Evolutionary conservation across 2,888 invertebrate genomes (phyloP).

Genomic region (Cataglyphis altisquamis): DNA sequence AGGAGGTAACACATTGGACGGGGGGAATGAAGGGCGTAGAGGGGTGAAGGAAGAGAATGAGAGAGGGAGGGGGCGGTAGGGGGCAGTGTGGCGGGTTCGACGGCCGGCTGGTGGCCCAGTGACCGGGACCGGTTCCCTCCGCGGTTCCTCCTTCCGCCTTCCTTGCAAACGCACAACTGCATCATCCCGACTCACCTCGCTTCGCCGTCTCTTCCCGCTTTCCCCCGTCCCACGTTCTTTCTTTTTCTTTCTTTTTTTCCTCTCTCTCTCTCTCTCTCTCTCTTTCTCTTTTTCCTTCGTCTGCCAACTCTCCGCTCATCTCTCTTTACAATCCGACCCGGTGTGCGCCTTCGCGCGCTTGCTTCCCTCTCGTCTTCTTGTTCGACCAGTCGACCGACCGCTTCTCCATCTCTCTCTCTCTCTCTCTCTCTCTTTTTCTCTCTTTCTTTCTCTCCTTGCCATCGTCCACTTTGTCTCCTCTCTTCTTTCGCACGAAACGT

Average conservation of each 20-base stretch:
- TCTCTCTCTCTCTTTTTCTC: conserved; percentile 58
- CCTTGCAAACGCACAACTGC: conserved; percentile 86
- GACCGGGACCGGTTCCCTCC: conserved; percentile 86
- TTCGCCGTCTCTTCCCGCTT: conserved; percentile 46
- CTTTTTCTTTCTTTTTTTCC: conserved; percentile 47
- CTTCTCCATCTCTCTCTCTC: conserved; percentile 58
- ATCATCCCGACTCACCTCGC: conserved; percentile 81
- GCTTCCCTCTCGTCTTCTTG: conserved; percentile 48
- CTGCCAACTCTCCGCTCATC: conserved; percentile 54
- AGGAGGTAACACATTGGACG: conserved; percentile 68
- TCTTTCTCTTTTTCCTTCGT: conserved; percentile 44
- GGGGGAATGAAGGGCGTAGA: conserved; percentile 61
- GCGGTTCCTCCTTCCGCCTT: conserved; percentile 86
- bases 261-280: conserved; percentile 23
- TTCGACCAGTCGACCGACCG: conserved; percentile 55
- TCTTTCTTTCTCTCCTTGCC: conserved; percentile 55
- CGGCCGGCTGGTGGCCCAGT: conserved; percentile 86
- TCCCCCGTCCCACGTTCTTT: conserved; percentile 47
- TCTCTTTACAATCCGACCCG: conserved; percentile 59
- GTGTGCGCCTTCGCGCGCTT: conserved; percentile 66
- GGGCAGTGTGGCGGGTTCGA: conserved; percentile 85
- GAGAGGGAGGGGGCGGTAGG: conserved; percentile 78
- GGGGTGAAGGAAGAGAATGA: conserved; percentile 67
- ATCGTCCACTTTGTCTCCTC: conserved; percentile 45
- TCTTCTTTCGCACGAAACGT: conserved; percentile 65